Evolutionary conservation across 1,140 invertebrate genomes (phyloP).

Genomic region (Drosophila lacteicornis): DNA sequence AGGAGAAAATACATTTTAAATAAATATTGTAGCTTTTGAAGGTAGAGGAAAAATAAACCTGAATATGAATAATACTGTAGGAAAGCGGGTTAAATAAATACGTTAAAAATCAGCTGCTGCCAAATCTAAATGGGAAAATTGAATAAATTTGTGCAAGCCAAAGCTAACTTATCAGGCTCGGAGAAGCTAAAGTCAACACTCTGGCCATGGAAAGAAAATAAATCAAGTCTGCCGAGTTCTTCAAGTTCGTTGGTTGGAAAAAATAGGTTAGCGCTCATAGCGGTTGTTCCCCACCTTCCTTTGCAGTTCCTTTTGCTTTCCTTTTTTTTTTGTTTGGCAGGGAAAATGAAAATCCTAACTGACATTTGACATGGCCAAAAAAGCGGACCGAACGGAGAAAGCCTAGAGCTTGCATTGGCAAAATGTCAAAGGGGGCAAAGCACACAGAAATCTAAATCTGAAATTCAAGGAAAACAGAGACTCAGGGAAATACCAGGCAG

Average conservation of each 20-base stretch:
- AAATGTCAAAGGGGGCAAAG: conserved; percentile 32
- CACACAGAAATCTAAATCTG: conserved; percentile 5
- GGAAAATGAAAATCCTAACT: conserved; percentile 48
- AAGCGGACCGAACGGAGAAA: conserved; percentile 10
- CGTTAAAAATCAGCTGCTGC: too few relatives aligned
- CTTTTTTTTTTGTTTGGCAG: background rate
- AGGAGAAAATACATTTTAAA: background rate
- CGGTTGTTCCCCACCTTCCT: background rate
- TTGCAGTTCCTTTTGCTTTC: conserved; percentile 15
- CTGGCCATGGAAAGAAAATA: conserved; percentile 7
- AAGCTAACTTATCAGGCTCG: background rate
- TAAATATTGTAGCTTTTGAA: background rate
- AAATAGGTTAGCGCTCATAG: conserved; percentile 26
- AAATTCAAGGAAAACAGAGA: conserved; percentile 19
- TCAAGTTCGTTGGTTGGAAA: conserved; percentile 15
- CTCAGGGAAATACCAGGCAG: conserved; percentile 4
- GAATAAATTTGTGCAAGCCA: background rate
- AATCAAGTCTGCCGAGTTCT: conserved; percentile 19
- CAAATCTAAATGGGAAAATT: background rate
- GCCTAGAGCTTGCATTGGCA: conserved; percentile 28
- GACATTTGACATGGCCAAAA: conserved; percentile 47
- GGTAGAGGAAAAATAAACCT: too few relatives aligned
- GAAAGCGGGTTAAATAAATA: too few relatives aligned
- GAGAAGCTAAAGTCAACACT: background rate
- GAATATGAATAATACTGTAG: too few relatives aligned